Base-by-base conservation (phyloP, 2,888 invertebrate genomes). In the Stenoptilia bipunctidactyla region DNA sequence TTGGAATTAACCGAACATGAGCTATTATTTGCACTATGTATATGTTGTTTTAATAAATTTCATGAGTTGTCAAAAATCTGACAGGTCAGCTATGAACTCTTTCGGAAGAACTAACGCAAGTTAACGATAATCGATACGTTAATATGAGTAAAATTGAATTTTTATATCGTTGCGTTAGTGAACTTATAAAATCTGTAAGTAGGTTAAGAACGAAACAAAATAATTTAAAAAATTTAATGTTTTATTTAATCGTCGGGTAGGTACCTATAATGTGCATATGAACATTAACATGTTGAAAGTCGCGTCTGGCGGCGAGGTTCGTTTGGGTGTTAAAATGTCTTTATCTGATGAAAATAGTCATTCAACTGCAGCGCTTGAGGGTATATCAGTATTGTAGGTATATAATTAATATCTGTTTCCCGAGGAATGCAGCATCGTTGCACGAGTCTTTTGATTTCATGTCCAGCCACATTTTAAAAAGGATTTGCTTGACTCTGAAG, bases 381-480 rank as follows among this genome's bases (percentile, higher is more conserved):
- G 45, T 42, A 47, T 38, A 42, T 45, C 45, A 45, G 43, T 46
- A 43, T 47, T 47, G 25, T 45, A 47, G 44, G 45, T 45, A 42
- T 44, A 41, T 13, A 46, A 45, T 45, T 36, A 50, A 43, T 44
- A n/a, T n/a, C n/a, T n/a, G n/a, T n/a, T n/a, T n/a, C n/a, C n/a
- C n/a, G n/a, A n/a, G n/a, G n/a, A n/a, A 51, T 48, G 50, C 51
- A 40, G 48, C 52, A 52, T 51, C 48, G 42, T 50, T 50, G 40
- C 50, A 50, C 41, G 50, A 51, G 48, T 52, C 45, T 51, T 49
- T 52, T 46, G 48, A 52, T 48, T 51, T 51, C 48, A 51, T 51
- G 45, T 55, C 50, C 42, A 53, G 51, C 51, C 51, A 52, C 48
- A 52, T 53, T 53, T 52, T 52, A 39, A 52, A 47, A 46, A 52